Base-by-base conservation (phyloP, 2,797 vertebrate species). In the Hozukius guyotensis region DNA sequence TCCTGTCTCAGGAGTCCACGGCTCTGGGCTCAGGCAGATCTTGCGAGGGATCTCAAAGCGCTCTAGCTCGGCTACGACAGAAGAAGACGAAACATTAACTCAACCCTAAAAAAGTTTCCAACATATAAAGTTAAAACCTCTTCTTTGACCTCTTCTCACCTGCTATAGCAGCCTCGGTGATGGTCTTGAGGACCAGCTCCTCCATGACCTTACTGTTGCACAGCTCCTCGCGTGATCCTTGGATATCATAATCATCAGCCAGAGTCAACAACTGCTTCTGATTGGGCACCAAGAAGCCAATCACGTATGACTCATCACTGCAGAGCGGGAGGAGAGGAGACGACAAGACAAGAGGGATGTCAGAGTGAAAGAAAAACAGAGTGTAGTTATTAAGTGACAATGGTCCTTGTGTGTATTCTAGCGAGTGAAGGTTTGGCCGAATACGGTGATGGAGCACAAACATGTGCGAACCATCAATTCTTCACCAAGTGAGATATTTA, bases 281-380 rank as follows among this genome's bases (percentile, higher is more conserved):
- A 94, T 98, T 99, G 95, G 98, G 98, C 94, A 99, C 98, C 94
- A 99, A 92, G 75, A 99, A 99, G 89, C 97, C 96, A 88, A 99
- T 97, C 91, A 98, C 97, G 0, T 98, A 99, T 5, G 96, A 97
- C 94, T 99, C 97, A 24, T 97, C 97, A 81, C 98, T 99, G 94
- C 75, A 53, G 74, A 38, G 57, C 0, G 31, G 60, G 68, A 78
- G 11, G 56, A 83, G 38, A 53, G 20, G 52, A 78, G 20, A 64
- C 1, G 6, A 27, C 49, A 10, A 18, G 9, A 13, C 42, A 6
- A 18, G 9, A 13, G 8, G 34, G 11, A 25, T 11, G 55, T 67
- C 52, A 66, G 29, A 80, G 36, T 0, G 34, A 38, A 66, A 69
- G 57, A 66, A n/a, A 63, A 77, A 77, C 24, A 36, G 12, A 32